Base-by-base conservation (phyloP, 1,140 invertebrate genomes). In the Ceratoteleas bidentatus region DNA sequence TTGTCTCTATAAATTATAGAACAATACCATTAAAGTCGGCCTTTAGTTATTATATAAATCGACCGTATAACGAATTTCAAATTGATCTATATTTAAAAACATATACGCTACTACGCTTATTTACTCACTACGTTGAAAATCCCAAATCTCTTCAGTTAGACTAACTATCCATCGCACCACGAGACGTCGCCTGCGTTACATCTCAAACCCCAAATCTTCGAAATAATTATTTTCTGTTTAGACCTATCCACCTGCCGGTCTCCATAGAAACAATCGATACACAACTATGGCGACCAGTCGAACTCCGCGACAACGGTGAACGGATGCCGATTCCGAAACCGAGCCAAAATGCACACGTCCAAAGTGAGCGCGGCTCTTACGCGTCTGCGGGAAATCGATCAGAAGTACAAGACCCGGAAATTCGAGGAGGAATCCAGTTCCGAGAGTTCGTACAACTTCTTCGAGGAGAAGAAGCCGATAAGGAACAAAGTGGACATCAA, bases 341-440 rank as follows among this genome's bases (percentile, higher is more conserved):
- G n/a, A 2, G 8, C n/a, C 40, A 14, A 66, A 58, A 89, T 88
- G 87, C 76, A 86, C 50, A 64, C 54, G 3, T 89, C 87, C 3
- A 89, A 87, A 77, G 84, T 87, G 32, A 84, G 81, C 6, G 85
- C 85, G 2, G 87, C 85, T n/a, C 70, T 90, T 16, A 57, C 70
- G 56, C 77, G 84, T 6, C 40, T 90, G 9, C 85, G 85, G 13
- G 87, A 90, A 73, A 89, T 90, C 10, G 88, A 90, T 32, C 75
- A 83, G 33, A 90, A 90, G 60, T 90, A 90, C 33, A 89, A 87
- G 50, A 60, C 60, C 0, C 85, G 82, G 32, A 72, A 81, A 47
- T 53, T 80, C 5, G 73, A 85, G 24, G 53, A 78, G 2, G 61
- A 33, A 11, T 61, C 52, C 36, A 76, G 56, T 13, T 10, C 68